Conservation (phyloP, 2,888 invertebrate species). For the Pelosia muscerda region DNA sequence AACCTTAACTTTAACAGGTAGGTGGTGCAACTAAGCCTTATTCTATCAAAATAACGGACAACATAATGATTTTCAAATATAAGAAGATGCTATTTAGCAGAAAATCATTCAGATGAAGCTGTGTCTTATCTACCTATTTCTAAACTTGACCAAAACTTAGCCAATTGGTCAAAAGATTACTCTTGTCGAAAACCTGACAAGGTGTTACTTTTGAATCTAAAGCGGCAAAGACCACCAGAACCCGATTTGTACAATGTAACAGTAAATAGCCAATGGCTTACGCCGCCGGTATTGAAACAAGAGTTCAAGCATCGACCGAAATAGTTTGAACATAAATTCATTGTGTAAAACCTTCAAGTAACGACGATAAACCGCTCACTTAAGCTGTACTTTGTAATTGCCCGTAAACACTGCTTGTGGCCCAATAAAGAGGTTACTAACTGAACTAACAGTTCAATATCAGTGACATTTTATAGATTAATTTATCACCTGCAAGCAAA, state of each 20-base stretch:
- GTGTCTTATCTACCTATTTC: background rate
- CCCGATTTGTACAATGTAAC: background rate
- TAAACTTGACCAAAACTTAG: background rate
- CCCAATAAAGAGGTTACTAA: constrained; percentile 16
- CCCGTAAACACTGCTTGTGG: constrained; percentile 15
- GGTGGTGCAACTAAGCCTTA: no score
- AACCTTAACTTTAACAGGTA: no score
- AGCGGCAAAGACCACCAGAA: background rate
- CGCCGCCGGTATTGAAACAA: background rate
- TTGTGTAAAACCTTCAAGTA: constrained; percentile 21
- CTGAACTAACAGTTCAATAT: background rate
- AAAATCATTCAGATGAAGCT: background rate
- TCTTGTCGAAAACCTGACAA: background rate
- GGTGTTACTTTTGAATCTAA: background rate
- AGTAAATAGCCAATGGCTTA: background rate
- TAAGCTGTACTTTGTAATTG: constrained; percentile 20
- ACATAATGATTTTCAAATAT: no score
- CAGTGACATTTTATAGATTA: background rate
- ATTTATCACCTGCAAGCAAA: background rate
- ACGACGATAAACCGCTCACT: constrained; percentile 18
- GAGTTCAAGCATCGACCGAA: constrained; percentile 15
- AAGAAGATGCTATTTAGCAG: background rate
- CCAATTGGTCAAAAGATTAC: background rate
- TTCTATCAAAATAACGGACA: background rate
- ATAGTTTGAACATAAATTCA: constrained; percentile 21